phyloP scores from a whole-genome alignment of 2,888 invertebrate genomes.

The Melanargia galathea region DNA sequence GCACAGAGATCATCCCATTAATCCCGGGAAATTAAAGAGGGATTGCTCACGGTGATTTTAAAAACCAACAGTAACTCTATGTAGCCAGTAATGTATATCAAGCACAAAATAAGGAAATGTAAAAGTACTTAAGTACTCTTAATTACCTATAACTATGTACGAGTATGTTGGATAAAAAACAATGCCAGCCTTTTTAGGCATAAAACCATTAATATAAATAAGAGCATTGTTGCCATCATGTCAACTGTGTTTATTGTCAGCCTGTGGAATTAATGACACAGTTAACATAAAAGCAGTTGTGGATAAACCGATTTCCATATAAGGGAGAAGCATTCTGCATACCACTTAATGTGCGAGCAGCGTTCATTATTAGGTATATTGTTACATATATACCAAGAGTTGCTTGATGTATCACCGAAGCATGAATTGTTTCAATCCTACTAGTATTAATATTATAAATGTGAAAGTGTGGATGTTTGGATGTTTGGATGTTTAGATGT shows the following conservation, averaged over 20 bases:
- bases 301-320: conserved; percentile 52
- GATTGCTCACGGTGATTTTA: too few species aligned
- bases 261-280: conserved; percentile 38
- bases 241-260: conserved; percentile 19
- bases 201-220: conserved; percentile 24
- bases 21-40: too few species aligned
- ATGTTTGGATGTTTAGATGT: too few species aligned
- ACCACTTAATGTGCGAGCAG: conserved; percentile 47
- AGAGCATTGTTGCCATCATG: conserved; percentile 16
- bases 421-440: too few species aligned
- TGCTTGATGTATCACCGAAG: conserved; percentile 35
- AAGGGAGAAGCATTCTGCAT: conserved; percentile 65
- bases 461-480: too few species aligned
- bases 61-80: too few species aligned
- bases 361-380: conserved; percentile 50
- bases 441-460: too few species aligned
- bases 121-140: not conserved
- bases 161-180: conserved; percentile 8
- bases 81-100: not conserved
- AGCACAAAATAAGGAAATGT: not conserved
- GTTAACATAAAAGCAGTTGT: conserved; percentile 39
- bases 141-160: conserved; percentile 6
- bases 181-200: not conserved
- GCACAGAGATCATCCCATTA: too few species aligned
- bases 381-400: conserved; percentile 66